Evolutionary conservation across 2,797 vertebrate genomes (phyloP).

Genomic region (Vireo griseus): DNA sequence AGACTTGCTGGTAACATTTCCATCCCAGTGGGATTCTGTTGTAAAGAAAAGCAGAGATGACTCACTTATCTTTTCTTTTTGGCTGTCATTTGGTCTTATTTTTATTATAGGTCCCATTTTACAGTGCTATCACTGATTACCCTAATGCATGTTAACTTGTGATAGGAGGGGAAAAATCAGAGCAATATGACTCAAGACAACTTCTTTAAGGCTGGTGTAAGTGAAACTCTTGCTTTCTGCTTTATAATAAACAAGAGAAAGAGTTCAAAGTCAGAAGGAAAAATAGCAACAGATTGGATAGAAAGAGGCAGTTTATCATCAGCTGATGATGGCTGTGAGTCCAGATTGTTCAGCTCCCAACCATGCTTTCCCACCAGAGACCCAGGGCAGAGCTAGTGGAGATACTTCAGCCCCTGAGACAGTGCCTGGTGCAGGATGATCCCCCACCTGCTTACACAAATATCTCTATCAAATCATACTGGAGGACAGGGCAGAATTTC

Average conservation of each 20-base stretch:
- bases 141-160: neutral
- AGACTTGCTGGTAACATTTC: neutral
- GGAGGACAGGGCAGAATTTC: neutral
- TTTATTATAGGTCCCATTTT: neutral
- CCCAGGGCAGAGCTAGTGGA: neutral
- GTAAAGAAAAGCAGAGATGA: neutral
- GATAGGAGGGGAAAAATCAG: neutral
- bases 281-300: neutral
- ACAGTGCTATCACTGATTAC: neutral
- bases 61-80: neutral
- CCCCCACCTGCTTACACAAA: neutral
- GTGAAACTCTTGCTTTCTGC: neutral
- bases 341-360: neutral
- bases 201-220: neutral
- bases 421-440: neutral
- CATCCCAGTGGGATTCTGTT: neutral
- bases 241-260: neutral
- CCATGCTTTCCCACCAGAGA: neutral
- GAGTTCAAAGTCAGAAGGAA: neutral
- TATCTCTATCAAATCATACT: neutral
- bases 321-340: neutral
- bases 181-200: neutral
- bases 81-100: neutral
- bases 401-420: neutral
- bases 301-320: conserved; percentile 3